Conservation (phyloP, 2,888 invertebrate genomes). For the Horisme vitalbata region DNA sequence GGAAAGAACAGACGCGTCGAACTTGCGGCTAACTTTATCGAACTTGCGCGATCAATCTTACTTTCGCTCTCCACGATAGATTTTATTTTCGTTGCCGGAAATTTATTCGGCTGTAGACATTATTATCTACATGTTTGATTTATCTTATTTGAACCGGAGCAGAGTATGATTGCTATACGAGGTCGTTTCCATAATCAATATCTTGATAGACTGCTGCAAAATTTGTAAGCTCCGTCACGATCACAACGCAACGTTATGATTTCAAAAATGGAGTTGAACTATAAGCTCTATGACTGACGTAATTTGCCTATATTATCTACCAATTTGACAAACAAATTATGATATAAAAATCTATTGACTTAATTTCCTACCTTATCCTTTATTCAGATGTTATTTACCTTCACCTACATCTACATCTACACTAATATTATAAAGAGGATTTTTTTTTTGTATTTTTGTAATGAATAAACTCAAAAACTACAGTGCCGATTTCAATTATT, state of each 20-base stretch:
- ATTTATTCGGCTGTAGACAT: constrained; percentile 51
- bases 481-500: no score
- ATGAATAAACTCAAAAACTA: no score
- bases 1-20: constrained; percentile 25
- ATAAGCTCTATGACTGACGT: no score
- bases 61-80: constrained; percentile 66
- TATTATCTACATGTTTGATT: constrained; percentile 48
- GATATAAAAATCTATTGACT: no score
- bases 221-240: constrained; percentile 26
- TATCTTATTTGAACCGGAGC: constrained; percentile 38
- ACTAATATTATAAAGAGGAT: no score
- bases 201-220: constrained; percentile 23
- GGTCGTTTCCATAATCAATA: constrained; percentile 36
- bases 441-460: no score
- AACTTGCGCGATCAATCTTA: constrained; percentile 73
- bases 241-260: background rate
- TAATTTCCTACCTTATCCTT: no score
- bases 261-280: no score
- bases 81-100: constrained; percentile 56
- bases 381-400: no score
- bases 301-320: no score
- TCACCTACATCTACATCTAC: no score
- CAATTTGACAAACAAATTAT: no score
- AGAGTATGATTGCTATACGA: constrained; percentile 33
- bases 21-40: constrained; percentile 50